These are phyloP conservation scores for Todus mexicanus DNA, from an alignment of 2,797 vertebrate genomes.

Conservation along the genomic window DNA sequence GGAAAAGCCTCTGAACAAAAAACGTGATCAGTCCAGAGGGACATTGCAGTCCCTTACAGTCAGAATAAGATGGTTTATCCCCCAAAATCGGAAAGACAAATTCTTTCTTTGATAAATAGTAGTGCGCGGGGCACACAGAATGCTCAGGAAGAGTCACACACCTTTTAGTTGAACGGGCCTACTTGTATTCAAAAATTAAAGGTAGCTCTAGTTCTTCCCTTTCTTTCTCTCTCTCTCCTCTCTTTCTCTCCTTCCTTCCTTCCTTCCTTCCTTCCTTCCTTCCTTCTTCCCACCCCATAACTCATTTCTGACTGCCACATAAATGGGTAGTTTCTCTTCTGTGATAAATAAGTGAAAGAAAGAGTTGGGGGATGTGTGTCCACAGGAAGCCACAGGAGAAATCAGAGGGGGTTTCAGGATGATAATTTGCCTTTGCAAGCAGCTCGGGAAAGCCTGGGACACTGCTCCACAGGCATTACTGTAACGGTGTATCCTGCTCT, in stretches of 20 bases:
- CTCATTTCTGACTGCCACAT: neutral
- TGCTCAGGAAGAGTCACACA: neutral
- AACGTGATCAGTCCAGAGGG: neutral
- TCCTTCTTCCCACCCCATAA: neutral
- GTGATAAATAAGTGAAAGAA: neutral
- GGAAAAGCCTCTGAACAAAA: neutral
- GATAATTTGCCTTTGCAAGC: neutral
- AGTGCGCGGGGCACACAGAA: neutral
- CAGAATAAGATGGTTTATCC: neutral
- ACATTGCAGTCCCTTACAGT: neutral
- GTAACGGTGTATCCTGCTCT: neutral
- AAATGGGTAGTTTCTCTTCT: neutral
- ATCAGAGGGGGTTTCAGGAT: fast-evolving
- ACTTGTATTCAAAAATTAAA: neutral
- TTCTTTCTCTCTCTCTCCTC: neutral
- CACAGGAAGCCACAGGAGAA: neutral
- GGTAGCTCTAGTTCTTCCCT: neutral
- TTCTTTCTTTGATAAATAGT: neutral
- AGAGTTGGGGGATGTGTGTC: neutral
- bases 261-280: neutral
- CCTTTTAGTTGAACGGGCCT: neutral
- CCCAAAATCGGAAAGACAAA: neutral
- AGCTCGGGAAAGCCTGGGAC: neutral
- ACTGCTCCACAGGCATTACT: fast-evolving
- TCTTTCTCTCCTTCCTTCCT: neutral